Percentiles rank a stretch among this genome's conserved stretches.
These are phyloP conservation scores for Morinoia aosen DNA, from an alignment of 2,888 invertebrate species.

Conservation along the genomic window DNA sequence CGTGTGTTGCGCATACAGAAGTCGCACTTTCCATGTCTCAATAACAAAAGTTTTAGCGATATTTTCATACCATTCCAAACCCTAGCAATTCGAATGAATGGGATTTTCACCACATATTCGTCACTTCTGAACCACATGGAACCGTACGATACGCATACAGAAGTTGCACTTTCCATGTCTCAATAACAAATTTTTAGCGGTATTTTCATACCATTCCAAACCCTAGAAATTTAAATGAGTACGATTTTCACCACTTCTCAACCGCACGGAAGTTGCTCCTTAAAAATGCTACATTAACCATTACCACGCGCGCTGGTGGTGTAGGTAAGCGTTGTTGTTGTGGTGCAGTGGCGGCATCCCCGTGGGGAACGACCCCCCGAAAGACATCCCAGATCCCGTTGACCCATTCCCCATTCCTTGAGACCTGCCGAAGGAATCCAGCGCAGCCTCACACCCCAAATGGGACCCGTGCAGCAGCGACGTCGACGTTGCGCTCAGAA, in stretches of 20 bases:
- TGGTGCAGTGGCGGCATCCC: conserved; percentile 66
- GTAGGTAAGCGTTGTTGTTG: conserved; percentile 67
- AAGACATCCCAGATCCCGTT: conserved; percentile 57
- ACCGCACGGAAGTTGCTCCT: not conserved
- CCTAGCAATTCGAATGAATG: not conserved
- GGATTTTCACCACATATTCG: not conserved
- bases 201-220: not conserved
- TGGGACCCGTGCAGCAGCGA: conserved; percentile 53
- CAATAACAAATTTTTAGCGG: not conserved
- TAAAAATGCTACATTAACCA: not conserved
- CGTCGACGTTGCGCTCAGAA: not conserved
- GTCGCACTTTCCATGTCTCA: not conserved
- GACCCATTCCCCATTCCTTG: conserved; percentile 58
- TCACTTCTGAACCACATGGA: not conserved
- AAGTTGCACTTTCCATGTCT: not conserved
- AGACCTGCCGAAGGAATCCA: conserved; percentile 47
- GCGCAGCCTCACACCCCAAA: conserved; percentile 56
- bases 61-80: not conserved
- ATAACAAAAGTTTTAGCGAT: not conserved
- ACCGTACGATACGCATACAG: no score
- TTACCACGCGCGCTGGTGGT: conserved; percentile 67
- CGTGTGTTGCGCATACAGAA: not conserved
- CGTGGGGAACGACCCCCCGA: conserved; percentile 58
- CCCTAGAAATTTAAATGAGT: not conserved
- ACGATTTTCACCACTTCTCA: not conserved